Evolutionary conservation across 1,140 invertebrate genomes (phyloP).

Genomic region (Philotrypesis tridentata): DNA sequence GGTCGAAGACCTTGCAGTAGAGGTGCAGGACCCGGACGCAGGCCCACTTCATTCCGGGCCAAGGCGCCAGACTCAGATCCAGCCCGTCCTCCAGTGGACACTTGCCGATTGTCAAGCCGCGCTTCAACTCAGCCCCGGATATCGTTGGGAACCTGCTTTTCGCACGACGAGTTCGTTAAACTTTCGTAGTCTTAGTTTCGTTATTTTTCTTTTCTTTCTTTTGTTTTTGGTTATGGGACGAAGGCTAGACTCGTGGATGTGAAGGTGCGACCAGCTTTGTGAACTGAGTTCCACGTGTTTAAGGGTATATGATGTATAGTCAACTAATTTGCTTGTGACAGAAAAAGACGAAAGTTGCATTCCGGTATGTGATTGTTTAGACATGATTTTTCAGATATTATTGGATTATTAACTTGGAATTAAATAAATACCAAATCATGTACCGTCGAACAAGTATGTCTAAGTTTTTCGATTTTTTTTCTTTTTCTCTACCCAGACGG

Average conservation of each 20-base stretch:
- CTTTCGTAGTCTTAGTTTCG: neutral
- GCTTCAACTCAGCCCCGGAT: slow-evolving; percentile 66
- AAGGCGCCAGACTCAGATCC: slow-evolving; percentile 75
- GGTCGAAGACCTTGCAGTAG: slow-evolving; percentile 88
- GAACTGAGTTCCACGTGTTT: too few relatives aligned
- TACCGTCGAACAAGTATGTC: too few relatives aligned
- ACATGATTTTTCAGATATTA: too few relatives aligned
- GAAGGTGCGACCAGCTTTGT: slow-evolving; percentile 7
- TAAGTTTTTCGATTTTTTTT: too few relatives aligned
- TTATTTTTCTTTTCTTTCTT: neutral
- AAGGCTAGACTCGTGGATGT: neutral
- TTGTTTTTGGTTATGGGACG: too few relatives aligned
- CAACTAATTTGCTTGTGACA: too few relatives aligned
- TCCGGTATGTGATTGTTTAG: too few relatives aligned
- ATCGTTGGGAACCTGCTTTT: slow-evolving; percentile 65
- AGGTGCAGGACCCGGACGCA: slow-evolving; percentile 86
- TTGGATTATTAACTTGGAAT: too few relatives aligned
- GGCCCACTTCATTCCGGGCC: slow-evolving; percentile 85
- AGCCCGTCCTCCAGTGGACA: slow-evolving; percentile 70
- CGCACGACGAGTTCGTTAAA: slow-evolving; percentile 17
- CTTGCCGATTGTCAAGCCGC: slow-evolving; percentile 63
- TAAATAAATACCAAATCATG: too few relatives aligned
- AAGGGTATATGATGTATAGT: too few relatives aligned
- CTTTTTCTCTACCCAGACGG: too few relatives aligned
- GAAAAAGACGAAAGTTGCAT: too few relatives aligned